These are phyloP conservation scores for Azemiops feae DNA, from an alignment of 2,113 vertebrate genomes.

Conservation along the genomic window DNA sequence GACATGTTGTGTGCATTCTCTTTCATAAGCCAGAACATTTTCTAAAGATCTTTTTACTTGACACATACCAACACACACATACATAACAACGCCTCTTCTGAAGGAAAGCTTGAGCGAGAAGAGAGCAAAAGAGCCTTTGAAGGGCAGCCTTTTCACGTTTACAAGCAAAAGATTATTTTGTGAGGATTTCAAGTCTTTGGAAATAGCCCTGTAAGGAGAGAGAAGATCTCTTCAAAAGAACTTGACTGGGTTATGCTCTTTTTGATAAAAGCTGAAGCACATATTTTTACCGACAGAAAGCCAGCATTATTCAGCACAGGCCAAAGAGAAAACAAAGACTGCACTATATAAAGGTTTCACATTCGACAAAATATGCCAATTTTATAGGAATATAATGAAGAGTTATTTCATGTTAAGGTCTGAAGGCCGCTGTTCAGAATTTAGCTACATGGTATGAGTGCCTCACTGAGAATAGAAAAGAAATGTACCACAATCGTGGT, in stretches of 20 bases:
- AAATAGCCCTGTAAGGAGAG: not conserved
- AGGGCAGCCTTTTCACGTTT: not conserved
- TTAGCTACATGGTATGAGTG: not conserved
- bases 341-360: not conserved
- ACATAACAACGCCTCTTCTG: not conserved
- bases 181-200: not conserved
- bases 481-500: not conserved
- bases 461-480: not conserved
- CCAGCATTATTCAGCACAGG: not conserved
- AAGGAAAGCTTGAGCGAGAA: conserved; percentile 16
- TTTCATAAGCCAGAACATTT: not conserved
- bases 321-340: not conserved
- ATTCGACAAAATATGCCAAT: not conserved
- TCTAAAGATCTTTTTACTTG: not conserved
- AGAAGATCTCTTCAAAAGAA: not conserved
- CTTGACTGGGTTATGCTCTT: not conserved
- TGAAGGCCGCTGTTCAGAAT: not conserved
- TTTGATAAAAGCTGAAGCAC: not conserved
- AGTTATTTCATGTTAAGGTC: not conserved
- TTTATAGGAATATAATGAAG: not conserved
- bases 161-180: not conserved
- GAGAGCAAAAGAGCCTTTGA: not conserved
- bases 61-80: not conserved
- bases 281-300: not conserved
- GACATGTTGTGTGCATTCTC: not conserved